Base-by-base conservation (phyloP, 2,888 invertebrate genomes). In the Cephus nigrinus region DNA sequence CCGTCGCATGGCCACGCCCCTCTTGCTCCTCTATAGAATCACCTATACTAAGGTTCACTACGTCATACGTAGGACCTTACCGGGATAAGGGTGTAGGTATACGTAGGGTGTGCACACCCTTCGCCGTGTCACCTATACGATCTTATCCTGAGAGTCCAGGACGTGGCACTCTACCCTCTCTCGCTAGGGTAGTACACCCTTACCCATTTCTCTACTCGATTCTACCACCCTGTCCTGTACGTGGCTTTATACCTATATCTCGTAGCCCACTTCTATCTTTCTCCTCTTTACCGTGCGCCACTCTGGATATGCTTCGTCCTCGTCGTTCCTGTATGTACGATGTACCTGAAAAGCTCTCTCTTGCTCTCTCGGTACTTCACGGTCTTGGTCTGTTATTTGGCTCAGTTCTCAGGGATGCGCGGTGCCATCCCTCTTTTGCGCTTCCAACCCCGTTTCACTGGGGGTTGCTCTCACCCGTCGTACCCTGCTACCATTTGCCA, bases 1-100 rank as follows among this genome's bases (percentile, higher is more conserved):
- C 86, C 90, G 88, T 87, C 89, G 84, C 84, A 84, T 83, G 84
- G 86, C 86, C 88, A 86, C 88, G 85, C 88, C 86, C 85, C 87
- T 84, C 55, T 23, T 83, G 81, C 84, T 84, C 83, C 83, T 85
- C 87, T 84, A 85, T 82, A 86, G 82, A 84, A 75, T 84, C 85
- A 85, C 87, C 86, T 82, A 84, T 82, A 85, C 85, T 78, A 55
- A 55, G 23, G 55, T 15, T 55, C 35, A 35, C 35, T 2, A 55
- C 55, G 55, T 55, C 55, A 23, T 15, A 15, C 40, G 9, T 55
- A 55, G 15, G 15, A 55, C 23, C 23, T 15, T 23, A 55, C 55
- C 23, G 2, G 9, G 55, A 23, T 23, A 5, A 55, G 55, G 55
- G 55, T 55, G 23, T 55, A 55, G 55, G 23, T 55, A 55, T 55